Conservation (phyloP, 2,888 invertebrate species). For the Globia sparganii region DNA sequence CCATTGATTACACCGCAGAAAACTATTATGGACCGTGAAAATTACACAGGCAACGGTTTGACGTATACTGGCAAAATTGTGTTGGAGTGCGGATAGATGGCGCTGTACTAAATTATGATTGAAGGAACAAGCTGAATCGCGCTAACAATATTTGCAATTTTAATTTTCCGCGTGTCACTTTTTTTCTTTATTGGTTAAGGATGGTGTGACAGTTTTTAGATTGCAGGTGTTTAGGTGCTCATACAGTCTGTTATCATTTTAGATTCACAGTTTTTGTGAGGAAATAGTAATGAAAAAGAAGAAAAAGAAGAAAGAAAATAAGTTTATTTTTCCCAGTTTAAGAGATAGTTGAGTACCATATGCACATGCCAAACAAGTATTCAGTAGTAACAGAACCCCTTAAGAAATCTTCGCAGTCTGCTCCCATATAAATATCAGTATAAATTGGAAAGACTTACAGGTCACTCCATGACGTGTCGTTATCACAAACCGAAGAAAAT, state of each 20-base stretch:
- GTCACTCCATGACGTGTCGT: no score
- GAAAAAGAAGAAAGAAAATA: no score
- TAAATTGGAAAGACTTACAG: neutral
- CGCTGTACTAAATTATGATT: constrained; percentile 43
- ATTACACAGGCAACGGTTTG: constrained; percentile 57
- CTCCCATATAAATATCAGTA: neutral
- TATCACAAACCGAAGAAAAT: no score
- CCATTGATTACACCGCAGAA: constrained; percentile 66
- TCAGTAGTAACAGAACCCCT: neutral
- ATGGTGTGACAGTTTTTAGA: constrained; percentile 5
- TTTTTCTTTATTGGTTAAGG: neutral
- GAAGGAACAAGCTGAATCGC: constrained; percentile 22
- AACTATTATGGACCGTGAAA: constrained; percentile 68
- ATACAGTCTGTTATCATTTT: neutral
- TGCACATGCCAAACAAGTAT: neutral
- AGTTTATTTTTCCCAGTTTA: no score
- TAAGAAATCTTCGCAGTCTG: neutral
- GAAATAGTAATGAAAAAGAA: neutral
- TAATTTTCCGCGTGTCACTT: neutral
- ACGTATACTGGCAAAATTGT: constrained; percentile 38
- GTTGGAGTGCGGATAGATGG: constrained; percentile 40
- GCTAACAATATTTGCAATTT: constrained; percentile 26
- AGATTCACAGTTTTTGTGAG: neutral
- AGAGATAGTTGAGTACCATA: neutral
- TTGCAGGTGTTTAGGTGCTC: neutral